A percentile compares a stretch with the other conserved stretches of the same genome.
Evolutionary conservation across 2,888 invertebrate species (phyloP).

Genomic region (Sinopyrophorus schimmeli): DNA sequence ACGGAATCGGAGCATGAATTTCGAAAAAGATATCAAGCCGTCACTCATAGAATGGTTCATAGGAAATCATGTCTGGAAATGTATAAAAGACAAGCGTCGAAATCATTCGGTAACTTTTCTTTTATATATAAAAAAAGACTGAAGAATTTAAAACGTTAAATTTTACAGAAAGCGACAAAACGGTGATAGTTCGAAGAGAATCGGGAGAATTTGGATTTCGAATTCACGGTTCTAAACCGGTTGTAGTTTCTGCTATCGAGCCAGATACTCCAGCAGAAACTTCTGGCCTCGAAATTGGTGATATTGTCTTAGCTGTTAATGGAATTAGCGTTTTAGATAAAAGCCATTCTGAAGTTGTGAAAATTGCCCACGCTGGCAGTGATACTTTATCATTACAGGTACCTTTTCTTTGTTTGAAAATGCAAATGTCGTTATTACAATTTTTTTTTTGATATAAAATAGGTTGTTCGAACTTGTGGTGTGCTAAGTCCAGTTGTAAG

Average conservation of each 20-base stretch:
- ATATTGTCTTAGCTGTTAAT: conserved; percentile 91
- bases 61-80: conserved; percentile 88
- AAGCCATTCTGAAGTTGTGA: conserved; percentile 91
- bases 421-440: neutral
- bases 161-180: conserved; percentile 81
- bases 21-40: conserved; percentile 80
- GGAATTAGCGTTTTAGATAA: conserved; percentile 90
- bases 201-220: conserved; percentile 93
- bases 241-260: conserved; percentile 95
- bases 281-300: conserved; percentile 91
- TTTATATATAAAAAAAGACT: neutral
- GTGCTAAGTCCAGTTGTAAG: conserved; percentile 71
- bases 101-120: conserved; percentile 75
- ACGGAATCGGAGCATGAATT: conserved; percentile 88
- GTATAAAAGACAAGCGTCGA: conserved; percentile 81
- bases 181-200: conserved; percentile 79
- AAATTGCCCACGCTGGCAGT: conserved; percentile 87
- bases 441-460: too few relatives aligned
- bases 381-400: conserved; percentile 84
- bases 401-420: conserved; percentile 1
- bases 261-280: conserved; percentile 91
- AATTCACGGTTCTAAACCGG: conserved; percentile 93
- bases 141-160: neutral
- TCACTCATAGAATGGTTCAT: conserved; percentile 88
- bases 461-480: conserved; percentile 85